Percentiles rank a stretch among this genome's conserved stretches.
These are phyloP conservation scores for Cosmia pyralina DNA, from an alignment of 2,888 invertebrate genomes.

Conservation along the genomic window DNA sequence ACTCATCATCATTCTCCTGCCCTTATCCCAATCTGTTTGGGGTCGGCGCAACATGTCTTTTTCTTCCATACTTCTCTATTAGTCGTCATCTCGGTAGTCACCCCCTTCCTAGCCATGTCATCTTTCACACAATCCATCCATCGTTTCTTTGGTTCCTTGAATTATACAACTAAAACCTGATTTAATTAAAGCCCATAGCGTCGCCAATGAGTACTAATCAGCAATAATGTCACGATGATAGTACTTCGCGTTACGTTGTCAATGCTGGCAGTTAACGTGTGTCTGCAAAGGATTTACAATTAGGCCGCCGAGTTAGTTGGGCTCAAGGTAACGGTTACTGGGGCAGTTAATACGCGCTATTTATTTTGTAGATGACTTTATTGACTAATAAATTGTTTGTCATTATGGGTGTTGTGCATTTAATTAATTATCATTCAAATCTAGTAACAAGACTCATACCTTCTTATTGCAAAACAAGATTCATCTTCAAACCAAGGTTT, in stretches of 20 bases:
- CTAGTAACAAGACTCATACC: no score
- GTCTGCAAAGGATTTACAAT: constrained; percentile 57
- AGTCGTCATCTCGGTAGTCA: no score
- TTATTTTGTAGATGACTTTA: not conserved
- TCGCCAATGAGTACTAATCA: constrained; percentile 44
- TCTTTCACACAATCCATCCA: no score
- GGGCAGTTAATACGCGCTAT: constrained; percentile 17
- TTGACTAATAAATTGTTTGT: not conserved
- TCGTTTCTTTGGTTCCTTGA: no score
- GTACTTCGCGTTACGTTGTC: constrained; percentile 45
- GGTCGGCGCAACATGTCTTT: no score
- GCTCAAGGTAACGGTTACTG: constrained; percentile 37
- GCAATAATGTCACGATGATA: constrained; percentile 43
- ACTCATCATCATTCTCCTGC: no score
- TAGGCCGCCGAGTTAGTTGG: constrained; percentile 61
- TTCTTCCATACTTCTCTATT: no score
- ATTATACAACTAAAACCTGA: not conserved
- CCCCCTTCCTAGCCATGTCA: no score
- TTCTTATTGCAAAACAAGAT: no score
- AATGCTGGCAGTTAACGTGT: constrained; percentile 34
- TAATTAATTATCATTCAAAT: no score
- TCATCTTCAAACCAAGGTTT: no score
- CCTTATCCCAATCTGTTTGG: no score
- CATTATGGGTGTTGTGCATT: not conserved
- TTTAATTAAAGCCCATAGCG: constrained; percentile 12